phyloP scores from a whole-genome alignment of 1,140 invertebrate species.

The Lycorma delicatula region DNA sequence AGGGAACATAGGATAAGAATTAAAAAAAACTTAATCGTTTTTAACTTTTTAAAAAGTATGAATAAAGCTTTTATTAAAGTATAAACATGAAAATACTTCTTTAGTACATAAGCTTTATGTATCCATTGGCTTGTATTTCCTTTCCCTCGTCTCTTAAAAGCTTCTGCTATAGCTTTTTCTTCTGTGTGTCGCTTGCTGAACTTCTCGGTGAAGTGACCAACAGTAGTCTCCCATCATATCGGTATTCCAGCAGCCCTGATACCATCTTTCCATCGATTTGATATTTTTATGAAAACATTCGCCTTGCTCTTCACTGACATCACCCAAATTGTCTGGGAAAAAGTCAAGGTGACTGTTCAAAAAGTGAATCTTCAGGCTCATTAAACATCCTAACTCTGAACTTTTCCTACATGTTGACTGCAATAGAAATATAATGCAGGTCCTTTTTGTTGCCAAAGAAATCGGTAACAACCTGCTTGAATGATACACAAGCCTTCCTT shows the following conservation, averaged over 20 bases:
- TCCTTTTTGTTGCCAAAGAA: constrained; percentile 28
- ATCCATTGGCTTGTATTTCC: not conserved
- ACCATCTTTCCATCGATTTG: constrained; percentile 28
- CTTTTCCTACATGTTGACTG: constrained; percentile 27
- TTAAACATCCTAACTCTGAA: constrained; percentile 33
- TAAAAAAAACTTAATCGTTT: too few relatives aligned
- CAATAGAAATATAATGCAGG: constrained; percentile 28
- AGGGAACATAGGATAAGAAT: not conserved
- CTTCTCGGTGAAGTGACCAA: constrained; percentile 30
- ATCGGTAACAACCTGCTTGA: constrained; percentile 21
- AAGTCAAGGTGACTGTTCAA: constrained; percentile 35
- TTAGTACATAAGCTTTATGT: not conserved
- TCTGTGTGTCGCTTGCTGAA: constrained; percentile 9
- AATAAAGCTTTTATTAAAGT: too few relatives aligned
- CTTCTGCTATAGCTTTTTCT: constrained; percentile 12
- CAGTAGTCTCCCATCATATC: constrained; percentile 35
- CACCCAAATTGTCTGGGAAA: constrained; percentile 35
- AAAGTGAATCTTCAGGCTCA: constrained; percentile 37
- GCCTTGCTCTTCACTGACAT: constrained; percentile 29
- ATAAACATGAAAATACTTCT: not conserved
- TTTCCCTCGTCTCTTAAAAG: constrained; percentile 2
- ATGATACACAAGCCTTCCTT: constrained; percentile 21
- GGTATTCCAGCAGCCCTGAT: constrained; percentile 31
- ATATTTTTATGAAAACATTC: constrained; percentile 38
- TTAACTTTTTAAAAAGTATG: not conserved